Conservation (phyloP, 37 sponge, comb jelly and placozoan species). For the Cliona cf. orientalis region DNA sequence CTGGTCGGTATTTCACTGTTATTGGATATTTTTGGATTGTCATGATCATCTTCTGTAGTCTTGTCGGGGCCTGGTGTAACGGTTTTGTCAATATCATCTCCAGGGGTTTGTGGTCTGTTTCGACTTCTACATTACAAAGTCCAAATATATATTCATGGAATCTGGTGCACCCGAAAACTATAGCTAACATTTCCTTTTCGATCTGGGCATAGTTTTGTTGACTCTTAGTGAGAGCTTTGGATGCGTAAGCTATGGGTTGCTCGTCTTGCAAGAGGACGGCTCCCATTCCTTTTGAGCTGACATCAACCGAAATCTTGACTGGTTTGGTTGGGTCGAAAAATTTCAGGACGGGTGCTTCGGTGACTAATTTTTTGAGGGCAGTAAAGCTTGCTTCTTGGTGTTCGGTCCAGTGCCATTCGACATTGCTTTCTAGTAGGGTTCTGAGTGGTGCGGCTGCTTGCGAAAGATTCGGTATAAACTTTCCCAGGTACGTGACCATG, state of each 20-base stretch:
- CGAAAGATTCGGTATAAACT: slow-evolving; percentile 34
- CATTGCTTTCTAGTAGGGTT: slow-evolving; percentile 24
- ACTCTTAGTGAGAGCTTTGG: slow-evolving; percentile 14
- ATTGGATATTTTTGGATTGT: background rate
- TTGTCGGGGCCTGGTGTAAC: too few relatives aligned
- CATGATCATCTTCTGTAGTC: slow-evolving; percentile 1
- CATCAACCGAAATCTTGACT: slow-evolving; percentile 13
- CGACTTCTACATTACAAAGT: background rate
- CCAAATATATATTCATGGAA: slow-evolving; percentile 33
- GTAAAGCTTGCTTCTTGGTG: background rate
- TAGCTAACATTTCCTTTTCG: slow-evolving; percentile 4
- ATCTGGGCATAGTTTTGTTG: slow-evolving; percentile 19
- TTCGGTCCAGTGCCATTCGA: slow-evolving; percentile 32
- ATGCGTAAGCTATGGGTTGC: slow-evolving; percentile 7
- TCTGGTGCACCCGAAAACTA: slow-evolving; percentile 10
- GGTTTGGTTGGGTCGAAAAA: slow-evolving; percentile 13
- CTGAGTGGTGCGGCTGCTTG: slow-evolving; percentile 14
- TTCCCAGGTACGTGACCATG: slow-evolving; percentile 34
- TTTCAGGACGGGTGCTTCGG: slow-evolving; percentile 13
- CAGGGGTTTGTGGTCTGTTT: slow-evolving; percentile 9
- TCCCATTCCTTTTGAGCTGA: slow-evolving; percentile 25
- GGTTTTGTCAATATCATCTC: too few relatives aligned
- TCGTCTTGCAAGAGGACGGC: slow-evolving; percentile 20
- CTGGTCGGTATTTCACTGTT: background rate
- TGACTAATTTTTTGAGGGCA: background rate